phyloP scores from a whole-genome alignment of 2,797 vertebrate species.

The Phalloptychus januarius region DNA sequence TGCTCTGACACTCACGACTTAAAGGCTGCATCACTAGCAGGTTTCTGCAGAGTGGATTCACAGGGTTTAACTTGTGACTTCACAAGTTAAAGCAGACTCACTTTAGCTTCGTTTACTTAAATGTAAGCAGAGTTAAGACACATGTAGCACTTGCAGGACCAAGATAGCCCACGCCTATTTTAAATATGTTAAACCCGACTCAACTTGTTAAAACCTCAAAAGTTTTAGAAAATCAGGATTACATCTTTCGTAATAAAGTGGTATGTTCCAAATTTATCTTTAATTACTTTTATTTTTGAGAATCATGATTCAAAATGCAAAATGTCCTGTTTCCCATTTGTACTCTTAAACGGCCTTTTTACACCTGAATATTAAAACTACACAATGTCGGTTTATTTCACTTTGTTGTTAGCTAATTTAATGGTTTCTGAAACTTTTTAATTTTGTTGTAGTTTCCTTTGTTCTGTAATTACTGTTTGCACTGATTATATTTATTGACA shows the following conservation, averaged over 20 bases:
- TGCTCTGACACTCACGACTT: background rate
- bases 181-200: background rate
- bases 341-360: background rate
- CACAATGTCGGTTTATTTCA: background rate
- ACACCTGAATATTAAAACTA: background rate
- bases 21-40: background rate
- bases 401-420: background rate
- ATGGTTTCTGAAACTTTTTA: too few species aligned
- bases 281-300: background rate
- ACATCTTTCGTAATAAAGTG: background rate
- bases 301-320: background rate
- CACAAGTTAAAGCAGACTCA: too few species aligned
- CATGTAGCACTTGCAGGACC: background rate
- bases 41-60: background rate
- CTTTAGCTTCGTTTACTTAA: too few species aligned
- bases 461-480: too few species aligned
- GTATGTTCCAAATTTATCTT: background rate
- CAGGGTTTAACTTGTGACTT: too few species aligned
- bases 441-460: too few species aligned
- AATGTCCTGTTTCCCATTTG: background rate
- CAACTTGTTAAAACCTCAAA: background rate
- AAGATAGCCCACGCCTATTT: background rate
- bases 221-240: background rate
- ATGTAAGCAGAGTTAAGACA: background rate
- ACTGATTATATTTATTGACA: too few species aligned